A percentile compares a stretch with the other conserved stretches of the same genome.
These are phyloP conservation scores for Phthorimaea operculella DNA, from an alignment of 1,140 invertebrate species.

Conservation along the genomic window DNA sequence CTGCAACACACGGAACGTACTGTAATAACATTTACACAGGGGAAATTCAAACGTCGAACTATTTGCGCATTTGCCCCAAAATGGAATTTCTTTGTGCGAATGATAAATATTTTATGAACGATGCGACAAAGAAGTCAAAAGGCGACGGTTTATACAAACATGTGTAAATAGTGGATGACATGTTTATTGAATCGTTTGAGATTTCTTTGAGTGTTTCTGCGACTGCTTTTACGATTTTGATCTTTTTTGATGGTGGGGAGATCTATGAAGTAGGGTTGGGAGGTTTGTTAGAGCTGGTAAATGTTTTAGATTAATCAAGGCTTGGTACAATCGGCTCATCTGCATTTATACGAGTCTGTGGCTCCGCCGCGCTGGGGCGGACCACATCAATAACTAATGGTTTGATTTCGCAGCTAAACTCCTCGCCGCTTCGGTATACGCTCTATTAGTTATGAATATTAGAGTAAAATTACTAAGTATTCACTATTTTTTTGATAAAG, in stretches of 20 bases:
- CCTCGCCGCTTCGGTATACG: background rate
- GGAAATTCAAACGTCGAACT: conserved; percentile 62
- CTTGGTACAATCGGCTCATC: conserved; percentile 40
- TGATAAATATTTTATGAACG: conserved; percentile 58
- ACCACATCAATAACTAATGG: conserved; percentile 30
- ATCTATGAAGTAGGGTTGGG: background rate
- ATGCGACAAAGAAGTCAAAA: conserved; percentile 48
- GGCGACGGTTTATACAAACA: conserved; percentile 33
- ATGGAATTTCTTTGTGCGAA: conserved; percentile 57
- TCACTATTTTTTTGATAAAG: too few relatives aligned
- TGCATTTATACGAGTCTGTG: conserved; percentile 48
- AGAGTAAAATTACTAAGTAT: too few relatives aligned
- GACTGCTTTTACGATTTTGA: too few relatives aligned
- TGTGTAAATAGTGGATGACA: conserved; percentile 1
- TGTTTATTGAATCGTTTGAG: background rate
- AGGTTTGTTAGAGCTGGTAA: conserved; percentile 12
- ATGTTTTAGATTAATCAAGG: conserved; percentile 41
- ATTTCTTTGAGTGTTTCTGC: background rate
- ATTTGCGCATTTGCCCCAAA: conserved; percentile 56
- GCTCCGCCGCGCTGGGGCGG: conserved; percentile 22
- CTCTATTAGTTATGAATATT: too few relatives aligned
- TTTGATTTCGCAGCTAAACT: background rate
- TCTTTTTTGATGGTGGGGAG: background rate
- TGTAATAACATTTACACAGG: conserved; percentile 61
- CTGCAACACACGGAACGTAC: conserved; percentile 43